Evolutionary conservation across 2,888 invertebrate genomes (phyloP).

Genomic region (Conus canariensis): DNA sequence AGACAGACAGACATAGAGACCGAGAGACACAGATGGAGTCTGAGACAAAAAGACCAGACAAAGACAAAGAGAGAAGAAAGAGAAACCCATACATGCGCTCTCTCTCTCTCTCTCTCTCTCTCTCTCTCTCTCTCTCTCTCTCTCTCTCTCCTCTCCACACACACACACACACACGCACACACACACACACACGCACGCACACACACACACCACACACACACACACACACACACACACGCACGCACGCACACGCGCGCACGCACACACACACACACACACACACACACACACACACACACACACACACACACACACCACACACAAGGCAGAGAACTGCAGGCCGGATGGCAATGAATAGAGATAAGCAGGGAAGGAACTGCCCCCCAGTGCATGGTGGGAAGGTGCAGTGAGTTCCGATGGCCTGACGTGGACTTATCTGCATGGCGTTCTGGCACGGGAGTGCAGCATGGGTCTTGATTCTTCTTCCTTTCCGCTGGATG

Average conservation of each 20-base stretch:
- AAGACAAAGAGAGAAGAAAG: background rate
- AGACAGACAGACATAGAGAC: background rate
- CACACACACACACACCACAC: background rate
- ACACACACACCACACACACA: conserved; percentile 4
- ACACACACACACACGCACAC: background rate
- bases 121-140: background rate
- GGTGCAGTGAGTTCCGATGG: too few species aligned
- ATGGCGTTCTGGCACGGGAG: too few species aligned
- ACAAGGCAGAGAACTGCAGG: background rate
- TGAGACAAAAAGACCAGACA: background rate
- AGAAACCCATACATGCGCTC: background rate
- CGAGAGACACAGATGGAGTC: background rate
- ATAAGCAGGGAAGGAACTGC: too few species aligned
- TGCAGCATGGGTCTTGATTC: too few species aligned
- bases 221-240: background rate
- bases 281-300: conserved; percentile 2
- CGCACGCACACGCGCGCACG: background rate
- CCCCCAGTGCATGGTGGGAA: too few species aligned
- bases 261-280: background rate
- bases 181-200: background rate
- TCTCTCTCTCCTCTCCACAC: background rate
- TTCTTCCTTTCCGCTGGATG: too few species aligned
- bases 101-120: background rate
- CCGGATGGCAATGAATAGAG: too few species aligned
- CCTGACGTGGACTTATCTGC: too few species aligned